A percentile compares a stretch with the other conserved stretches of the same genome.
phyloP scores from a whole-genome alignment of 64 coral and sea anemone species.

The Stylophora pistillata region DNA sequence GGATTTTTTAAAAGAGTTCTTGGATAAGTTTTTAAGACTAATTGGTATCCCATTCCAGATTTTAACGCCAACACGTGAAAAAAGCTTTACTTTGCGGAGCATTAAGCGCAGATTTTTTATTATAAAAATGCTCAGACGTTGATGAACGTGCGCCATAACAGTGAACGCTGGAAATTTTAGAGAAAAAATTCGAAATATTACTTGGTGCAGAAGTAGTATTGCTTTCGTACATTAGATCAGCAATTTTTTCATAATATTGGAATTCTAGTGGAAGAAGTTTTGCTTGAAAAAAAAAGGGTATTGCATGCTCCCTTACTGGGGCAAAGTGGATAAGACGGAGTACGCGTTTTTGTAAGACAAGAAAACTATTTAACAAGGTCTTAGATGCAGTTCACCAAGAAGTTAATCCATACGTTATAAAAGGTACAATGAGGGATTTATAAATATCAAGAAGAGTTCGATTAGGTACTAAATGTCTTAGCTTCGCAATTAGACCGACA shows the following conservation, averaged over 20 bases:
- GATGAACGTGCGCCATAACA: not conserved
- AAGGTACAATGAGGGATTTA: no score
- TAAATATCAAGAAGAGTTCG: constrained; percentile 7
- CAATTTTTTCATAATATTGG: constrained; percentile 53
- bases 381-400: constrained; percentile 11
- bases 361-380: constrained; percentile 24
- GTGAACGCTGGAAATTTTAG: not conserved
- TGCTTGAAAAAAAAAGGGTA: no score
- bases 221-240: constrained; percentile 25
- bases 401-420: constrained; percentile 34
- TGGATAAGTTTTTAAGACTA: no score
- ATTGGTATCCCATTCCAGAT: no score
- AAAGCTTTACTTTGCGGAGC: constrained; percentile 8
- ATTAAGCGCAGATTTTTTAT: not conserved
- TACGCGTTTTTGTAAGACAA: constrained; percentile 22
- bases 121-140: constrained; percentile 12
- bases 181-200: constrained; percentile 32
- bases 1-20: no score
- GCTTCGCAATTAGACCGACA: not conserved
- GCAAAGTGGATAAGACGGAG: no score
- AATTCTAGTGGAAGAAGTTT: no score
- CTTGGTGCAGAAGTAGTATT: constrained; percentile 25
- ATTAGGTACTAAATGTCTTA: constrained; percentile 31
- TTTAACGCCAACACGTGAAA: no score
- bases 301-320: no score